Evolutionary conservation across 2,888 invertebrate species (phyloP).

Genomic region (Athetis lepigone): DNA sequence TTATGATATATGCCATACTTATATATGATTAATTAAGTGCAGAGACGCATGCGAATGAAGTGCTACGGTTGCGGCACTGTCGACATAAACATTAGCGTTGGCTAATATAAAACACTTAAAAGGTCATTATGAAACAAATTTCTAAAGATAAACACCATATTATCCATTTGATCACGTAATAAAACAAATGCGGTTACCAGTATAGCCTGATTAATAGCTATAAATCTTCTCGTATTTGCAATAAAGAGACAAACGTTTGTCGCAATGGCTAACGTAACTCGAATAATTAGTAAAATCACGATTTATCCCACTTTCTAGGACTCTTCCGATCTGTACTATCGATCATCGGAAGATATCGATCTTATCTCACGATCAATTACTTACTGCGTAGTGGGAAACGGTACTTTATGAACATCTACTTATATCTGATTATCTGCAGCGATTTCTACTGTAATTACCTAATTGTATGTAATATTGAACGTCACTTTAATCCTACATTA

Average conservation of each 20-base stretch:
- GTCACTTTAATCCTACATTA: conserved; percentile 11
- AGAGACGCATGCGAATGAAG: conserved; percentile 16
- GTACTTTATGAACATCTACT: conserved; percentile 68
- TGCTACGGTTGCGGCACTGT: conserved; percentile 50
- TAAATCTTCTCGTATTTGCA: conserved; percentile 84
- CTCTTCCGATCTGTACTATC: conserved; percentile 83
- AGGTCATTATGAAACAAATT: conserved; percentile 78
- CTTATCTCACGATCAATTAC: conserved; percentile 76
- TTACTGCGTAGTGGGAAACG: conserved; percentile 74
- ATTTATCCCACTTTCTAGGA: conserved; percentile 85
- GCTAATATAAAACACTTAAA: conserved; percentile 81
- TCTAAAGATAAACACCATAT: conserved; percentile 79
- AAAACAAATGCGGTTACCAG: conserved; percentile 77
- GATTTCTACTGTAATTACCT: conserved; percentile 46
- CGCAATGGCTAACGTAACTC: conserved; percentile 83
- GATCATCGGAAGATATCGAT: conserved; percentile 83
- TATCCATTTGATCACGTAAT: conserved; percentile 80
- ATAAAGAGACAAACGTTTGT: conserved; percentile 83
- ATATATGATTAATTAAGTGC: conserved; percentile 43
- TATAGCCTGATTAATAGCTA: conserved; percentile 79
- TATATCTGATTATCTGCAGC: conserved; percentile 54
- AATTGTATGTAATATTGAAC: conserved; percentile 46
- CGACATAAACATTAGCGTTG: conserved; percentile 65
- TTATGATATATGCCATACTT: conserved; percentile 68
- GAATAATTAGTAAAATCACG: conserved; percentile 88